phyloP scores from a whole-genome alignment of 2,888 invertebrate genomes.

The Mythimna pallens region DNA sequence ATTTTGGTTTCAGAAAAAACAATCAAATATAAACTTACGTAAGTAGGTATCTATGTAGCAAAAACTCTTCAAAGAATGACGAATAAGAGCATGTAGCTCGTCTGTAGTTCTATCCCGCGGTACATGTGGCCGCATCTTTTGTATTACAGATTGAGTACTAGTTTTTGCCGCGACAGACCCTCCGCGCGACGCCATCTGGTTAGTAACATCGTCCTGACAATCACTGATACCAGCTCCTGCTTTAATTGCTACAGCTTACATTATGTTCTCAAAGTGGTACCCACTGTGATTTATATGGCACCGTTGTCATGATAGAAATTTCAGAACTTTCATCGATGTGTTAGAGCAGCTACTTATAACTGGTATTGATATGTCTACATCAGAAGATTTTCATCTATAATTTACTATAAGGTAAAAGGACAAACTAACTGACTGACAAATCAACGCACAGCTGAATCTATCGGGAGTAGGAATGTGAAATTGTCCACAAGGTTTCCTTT shows the following conservation, averaged over 20 bases:
- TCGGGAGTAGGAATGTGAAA: too few species aligned
- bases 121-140: constrained; percentile 54
- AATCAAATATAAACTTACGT: background rate
- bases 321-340: constrained; percentile 27
- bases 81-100: constrained; percentile 20
- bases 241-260: constrained; percentile 70
- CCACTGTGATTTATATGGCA: constrained; percentile 68
- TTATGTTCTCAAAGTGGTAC: constrained; percentile 67
- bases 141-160: constrained; percentile 55
- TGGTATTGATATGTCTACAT: background rate
- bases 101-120: constrained; percentile 5
- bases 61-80: constrained; percentile 18
- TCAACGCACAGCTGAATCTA: too few species aligned
- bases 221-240: constrained; percentile 80
- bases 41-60: background rate
- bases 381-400: too few species aligned
- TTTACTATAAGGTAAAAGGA: too few species aligned
- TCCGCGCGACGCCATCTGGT: constrained; percentile 87
- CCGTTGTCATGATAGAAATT: constrained; percentile 40
- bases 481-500: too few species aligned
- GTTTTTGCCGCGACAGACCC: constrained; percentile 82
- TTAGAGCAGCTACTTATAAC: background rate
- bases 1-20: too few species aligned
- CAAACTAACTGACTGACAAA: too few species aligned
- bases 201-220: constrained; percentile 87